Evolutionary conservation across 2,888 invertebrate species (phyloP), one percentile per base, ranked within the genome.

Genomic region (Luperina testacea): DNA sequence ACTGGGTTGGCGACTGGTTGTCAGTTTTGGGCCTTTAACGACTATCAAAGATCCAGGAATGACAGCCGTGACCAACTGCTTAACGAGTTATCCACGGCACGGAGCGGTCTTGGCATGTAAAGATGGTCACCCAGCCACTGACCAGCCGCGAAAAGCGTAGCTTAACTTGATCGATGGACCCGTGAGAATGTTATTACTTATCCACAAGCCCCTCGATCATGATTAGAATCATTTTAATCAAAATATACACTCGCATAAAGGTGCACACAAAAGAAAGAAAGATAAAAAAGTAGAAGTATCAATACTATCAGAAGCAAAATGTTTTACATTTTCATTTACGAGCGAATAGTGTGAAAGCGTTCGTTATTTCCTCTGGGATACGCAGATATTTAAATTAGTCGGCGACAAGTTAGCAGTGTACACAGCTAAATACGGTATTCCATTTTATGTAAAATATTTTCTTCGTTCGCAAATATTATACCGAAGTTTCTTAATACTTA

Each of bases 351-450:
- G 72, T 69, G 61, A 83, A 83, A 70, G 67, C 76, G 57, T 77
- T 65, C 74, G 80, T 81, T 78, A 85, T 85, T 85, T 85, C 85
- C 85, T 81, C 42, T 0, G 81, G 76, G 85, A 85, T 48, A 80
- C 63, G 59, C 76, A 72, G 78, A 83, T 81, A 81, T 85, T 86
- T 77, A 86, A 86, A 86, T 84, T 84, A 84, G 84, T 75, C 75
- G 69, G 76, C 75, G 78, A 83, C 68, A 80, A 85, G 80, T 85
- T 80, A 64, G 63, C 63, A 38, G 64, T 67, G 76, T 72, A 80
- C 45, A 75, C 57, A 69, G 71, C 82, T 72, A 69, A 77, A 82
- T 78, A 64, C 53, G 2, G 42, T 57, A 53, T 72, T 69, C 57
- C 48, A 77, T 72, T 76, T 86, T 75, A 76, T 74, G 67, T 76